A percentile compares a stretch with the other conserved stretches of the same genome.
phyloP scores from a whole-genome alignment of 2,888 invertebrate species.

The Gortyna flavago region DNA sequence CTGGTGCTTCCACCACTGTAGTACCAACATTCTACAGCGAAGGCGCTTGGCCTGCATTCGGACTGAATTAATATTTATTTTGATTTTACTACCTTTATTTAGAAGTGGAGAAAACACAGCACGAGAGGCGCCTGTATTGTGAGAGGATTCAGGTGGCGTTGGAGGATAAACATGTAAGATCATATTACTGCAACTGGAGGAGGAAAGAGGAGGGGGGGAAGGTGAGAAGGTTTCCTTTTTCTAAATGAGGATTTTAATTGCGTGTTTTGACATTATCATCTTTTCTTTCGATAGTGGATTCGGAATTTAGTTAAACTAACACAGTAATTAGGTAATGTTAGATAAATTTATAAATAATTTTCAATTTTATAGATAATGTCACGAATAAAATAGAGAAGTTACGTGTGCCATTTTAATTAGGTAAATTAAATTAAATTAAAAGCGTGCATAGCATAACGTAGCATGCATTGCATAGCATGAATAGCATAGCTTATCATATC shows the following conservation, averaged over 20 bases:
- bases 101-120: conserved; percentile 5
- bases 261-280: neutral
- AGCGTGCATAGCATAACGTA: too few species aligned
- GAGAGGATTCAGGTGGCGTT: neutral
- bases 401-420: neutral
- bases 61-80: conserved; percentile 48
- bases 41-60: conserved; percentile 44
- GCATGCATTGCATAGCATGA: too few species aligned
- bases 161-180: neutral
- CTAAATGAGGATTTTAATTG: neutral
- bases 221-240: neutral
- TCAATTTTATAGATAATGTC: neutral
- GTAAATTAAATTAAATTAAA: too few species aligned
- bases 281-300: neutral
- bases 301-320: neutral
- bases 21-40: neutral
- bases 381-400: neutral
- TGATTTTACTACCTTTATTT: conserved; percentile 37
- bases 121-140: neutral
- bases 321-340: neutral
- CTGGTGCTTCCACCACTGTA: conserved; percentile 14
- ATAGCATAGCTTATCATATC: too few species aligned
- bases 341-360: neutral
- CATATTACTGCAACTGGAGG: neutral
- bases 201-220: too few species aligned